A percentile compares a stretch with the other conserved stretches of the same genome.
phyloP scores from a whole-genome alignment of 2,113 vertebrate genomes.

The Cryptomyrus ogoouensis region DNA sequence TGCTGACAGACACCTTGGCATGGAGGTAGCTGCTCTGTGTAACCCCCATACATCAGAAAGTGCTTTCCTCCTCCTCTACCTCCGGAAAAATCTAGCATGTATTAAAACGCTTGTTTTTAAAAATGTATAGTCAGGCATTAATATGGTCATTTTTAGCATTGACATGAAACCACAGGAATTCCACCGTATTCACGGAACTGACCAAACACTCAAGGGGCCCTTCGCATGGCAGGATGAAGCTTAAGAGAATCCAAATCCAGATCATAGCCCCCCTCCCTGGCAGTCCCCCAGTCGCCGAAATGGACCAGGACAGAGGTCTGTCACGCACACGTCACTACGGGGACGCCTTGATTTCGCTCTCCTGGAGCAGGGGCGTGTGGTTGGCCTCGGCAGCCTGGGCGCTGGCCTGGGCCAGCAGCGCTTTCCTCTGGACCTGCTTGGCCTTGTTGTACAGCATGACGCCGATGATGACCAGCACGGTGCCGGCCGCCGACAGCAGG shows the following conservation, averaged over 20 bases:
- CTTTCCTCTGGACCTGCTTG: conserved; percentile 70
- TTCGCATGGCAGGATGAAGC: background rate
- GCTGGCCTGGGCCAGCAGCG: conserved; percentile 51
- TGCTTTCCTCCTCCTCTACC: background rate
- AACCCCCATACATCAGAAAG: background rate
- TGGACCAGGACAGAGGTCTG: background rate
- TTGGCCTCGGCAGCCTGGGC: conserved; percentile 46
- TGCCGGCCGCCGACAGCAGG: conserved; percentile 75
- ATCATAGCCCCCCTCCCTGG: background rate
- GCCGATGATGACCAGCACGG: conserved; percentile 71
- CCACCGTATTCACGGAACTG: background rate
- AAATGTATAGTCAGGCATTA: background rate
- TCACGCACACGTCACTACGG: background rate
- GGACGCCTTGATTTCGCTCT: conserved; percentile 41
- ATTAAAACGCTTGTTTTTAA: background rate
- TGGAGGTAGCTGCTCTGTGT: background rate
- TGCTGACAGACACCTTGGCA: background rate
- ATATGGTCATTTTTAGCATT: background rate
- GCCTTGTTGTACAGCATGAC: conserved; percentile 90
- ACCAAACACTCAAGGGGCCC: background rate
- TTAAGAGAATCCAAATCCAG: background rate
- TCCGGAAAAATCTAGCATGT: background rate
- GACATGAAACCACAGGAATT: background rate
- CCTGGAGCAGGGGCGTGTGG: conserved; percentile 42
- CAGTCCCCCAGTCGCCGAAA: background rate